These are phyloP conservation scores for Fopius arisanus DNA, from an alignment of 1,140 invertebrate species.

Conservation along the genomic window DNA sequence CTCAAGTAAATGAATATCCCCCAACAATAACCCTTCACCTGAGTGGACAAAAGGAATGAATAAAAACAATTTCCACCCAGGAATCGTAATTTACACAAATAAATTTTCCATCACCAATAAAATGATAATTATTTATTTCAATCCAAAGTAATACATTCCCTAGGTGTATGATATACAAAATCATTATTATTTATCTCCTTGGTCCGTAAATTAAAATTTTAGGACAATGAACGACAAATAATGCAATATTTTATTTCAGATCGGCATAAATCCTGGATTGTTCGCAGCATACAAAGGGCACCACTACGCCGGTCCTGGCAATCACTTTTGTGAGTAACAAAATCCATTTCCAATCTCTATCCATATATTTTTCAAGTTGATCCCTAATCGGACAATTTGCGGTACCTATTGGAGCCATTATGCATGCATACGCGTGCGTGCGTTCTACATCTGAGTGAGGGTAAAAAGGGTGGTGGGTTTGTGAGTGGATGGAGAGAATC, in stretches of 20 bases:
- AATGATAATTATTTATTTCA: no score
- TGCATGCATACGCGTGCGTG: slow-evolving; percentile 48
- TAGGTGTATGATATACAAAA: no score
- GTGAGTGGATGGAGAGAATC: neutral
- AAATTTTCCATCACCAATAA: no score
- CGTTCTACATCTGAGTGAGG: slow-evolving; percentile 29
- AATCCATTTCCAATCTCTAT: neutral
- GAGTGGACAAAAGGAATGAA: no score
- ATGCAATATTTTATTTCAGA: slow-evolving; percentile 69
- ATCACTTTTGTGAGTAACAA: slow-evolving; percentile 92
- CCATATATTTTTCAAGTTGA: slow-evolving; percentile 31
- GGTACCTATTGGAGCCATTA: slow-evolving; percentile 42
- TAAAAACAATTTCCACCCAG: no score
- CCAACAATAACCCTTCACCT: no score
- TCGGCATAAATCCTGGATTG: slow-evolving; percentile 96
- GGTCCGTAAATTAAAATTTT: no score
- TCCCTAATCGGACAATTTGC: slow-evolving; percentile 57
- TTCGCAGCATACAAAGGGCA: slow-evolving; percentile 97
- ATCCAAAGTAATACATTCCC: no score
- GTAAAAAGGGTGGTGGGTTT: neutral
- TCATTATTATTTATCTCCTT: no score
- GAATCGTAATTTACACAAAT: no score
- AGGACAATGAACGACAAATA: no score
- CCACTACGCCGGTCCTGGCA: slow-evolving; percentile 97
- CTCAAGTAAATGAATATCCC: no score